Evolutionary conservation across 2,888 invertebrate genomes (phyloP).

Genomic region (Crematogaster levior): DNA sequence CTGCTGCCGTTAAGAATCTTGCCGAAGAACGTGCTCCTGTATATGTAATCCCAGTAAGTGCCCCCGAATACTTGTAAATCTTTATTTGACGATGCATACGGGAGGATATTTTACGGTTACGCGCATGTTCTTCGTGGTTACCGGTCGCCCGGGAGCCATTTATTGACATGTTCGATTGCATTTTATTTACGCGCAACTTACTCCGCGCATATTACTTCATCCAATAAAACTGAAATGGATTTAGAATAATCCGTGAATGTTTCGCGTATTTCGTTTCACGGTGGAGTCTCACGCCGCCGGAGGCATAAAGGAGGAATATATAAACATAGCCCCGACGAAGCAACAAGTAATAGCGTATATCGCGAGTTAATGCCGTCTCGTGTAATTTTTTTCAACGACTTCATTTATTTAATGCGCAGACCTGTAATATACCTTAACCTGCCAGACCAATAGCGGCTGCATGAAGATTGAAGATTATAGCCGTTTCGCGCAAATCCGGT

Average conservation of each 20-base stretch:
- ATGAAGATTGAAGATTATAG: slow-evolving; percentile 35
- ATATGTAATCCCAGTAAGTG: slow-evolving; percentile 74
- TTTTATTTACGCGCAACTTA: slow-evolving; percentile 3
- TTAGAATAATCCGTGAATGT: background rate
- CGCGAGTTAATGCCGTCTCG: slow-evolving; percentile 35
- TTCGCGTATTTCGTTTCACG: background rate
- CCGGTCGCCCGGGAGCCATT: slow-evolving; percentile 46
- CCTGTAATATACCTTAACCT: background rate
- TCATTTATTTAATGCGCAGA: slow-evolving; percentile 32
- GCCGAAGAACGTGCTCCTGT: slow-evolving; percentile 58
- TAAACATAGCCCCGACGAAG: slow-evolving; percentile 31
- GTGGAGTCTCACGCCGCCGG: background rate
- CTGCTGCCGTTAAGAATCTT: slow-evolving; percentile 52
- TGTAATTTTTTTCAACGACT: slow-evolving; percentile 41
- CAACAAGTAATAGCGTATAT: slow-evolving; percentile 47
- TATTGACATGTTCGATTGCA: slow-evolving; percentile 23
- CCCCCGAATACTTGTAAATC: slow-evolving; percentile 69
- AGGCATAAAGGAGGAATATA: slow-evolving; percentile 18
- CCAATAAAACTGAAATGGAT: background rate
- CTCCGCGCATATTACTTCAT: background rate
- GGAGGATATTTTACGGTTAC: slow-evolving; percentile 66
- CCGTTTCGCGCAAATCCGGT: slow-evolving; percentile 45
- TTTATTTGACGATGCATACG: slow-evolving; percentile 58
- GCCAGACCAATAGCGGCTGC: background rate
- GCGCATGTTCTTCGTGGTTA: slow-evolving; percentile 29